These are phyloP conservation scores for Australoheros facetus DNA, from an alignment of 2,797 vertebrate genomes.

Conservation along the genomic window DNA sequence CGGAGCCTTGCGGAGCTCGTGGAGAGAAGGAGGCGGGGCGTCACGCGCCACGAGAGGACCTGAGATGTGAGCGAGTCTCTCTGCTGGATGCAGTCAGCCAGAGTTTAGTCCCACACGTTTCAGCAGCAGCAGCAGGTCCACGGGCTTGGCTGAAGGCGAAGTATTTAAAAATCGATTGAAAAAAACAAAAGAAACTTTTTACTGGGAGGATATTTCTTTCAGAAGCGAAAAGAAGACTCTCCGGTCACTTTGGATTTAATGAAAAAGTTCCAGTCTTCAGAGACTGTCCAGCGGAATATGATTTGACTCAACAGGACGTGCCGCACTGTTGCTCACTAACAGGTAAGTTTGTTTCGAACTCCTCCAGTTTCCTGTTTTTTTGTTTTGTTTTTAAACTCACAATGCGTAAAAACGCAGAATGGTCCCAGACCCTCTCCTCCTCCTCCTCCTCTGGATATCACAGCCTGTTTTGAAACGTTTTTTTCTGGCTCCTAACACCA, in stretches of 20 bases:
- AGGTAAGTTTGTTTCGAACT: conserved; percentile 53
- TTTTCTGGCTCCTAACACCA: conserved; percentile 26
- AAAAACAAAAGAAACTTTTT: background rate
- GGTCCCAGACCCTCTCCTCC: background rate
- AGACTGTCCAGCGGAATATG: conserved; percentile 50
- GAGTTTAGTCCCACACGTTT: background rate
- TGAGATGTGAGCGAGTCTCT: conserved; percentile 18
- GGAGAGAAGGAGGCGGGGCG: conserved; percentile 49
- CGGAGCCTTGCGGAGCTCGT: conserved; percentile 3
- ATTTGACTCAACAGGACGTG: conserved; percentile 39
- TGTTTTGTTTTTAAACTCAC: background rate
- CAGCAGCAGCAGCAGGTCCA: background rate
- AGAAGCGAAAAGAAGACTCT: background rate
- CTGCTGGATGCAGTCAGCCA: conserved; percentile 44
- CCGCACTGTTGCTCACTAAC: conserved; percentile 29
- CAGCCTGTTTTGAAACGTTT: conserved; percentile 30
- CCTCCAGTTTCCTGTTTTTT: background rate
- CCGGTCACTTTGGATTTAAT: conserved; percentile 29
- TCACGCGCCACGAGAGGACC: conserved; percentile 14
- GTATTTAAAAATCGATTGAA: background rate
- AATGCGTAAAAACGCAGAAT: conserved; percentile 41
- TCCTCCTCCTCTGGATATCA: conserved; percentile 2
- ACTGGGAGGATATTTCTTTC: background rate
- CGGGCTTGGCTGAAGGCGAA: background rate
- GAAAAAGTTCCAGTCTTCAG: conserved; percentile 33